Base-by-base conservation (phyloP, 2,797 vertebrate genomes). In the Telmatherina bonti region DNA sequence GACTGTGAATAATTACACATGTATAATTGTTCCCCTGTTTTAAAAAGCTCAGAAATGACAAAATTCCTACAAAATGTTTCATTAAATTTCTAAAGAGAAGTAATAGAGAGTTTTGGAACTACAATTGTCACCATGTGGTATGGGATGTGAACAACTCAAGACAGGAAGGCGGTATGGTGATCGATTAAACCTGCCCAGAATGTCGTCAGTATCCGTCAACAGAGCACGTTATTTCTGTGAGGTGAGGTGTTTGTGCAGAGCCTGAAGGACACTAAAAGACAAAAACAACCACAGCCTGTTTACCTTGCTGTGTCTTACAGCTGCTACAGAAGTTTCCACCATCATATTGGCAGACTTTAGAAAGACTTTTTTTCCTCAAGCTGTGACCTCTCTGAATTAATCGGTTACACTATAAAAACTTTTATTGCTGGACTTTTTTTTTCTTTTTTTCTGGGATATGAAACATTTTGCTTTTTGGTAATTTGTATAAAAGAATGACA, bases 141-240 rank as follows among this genome's bases (percentile, higher is more conserved):
- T 43, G 16, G 5, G 36, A 59, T 22, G 22, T 59, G 59, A 36
- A 31, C 41, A 24, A 49, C n/a, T 26, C 52, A n/a, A 29, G 45
- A 27, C 18, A 56, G 30, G 5, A 54, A 47, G 41, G 18, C 18
- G 47, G 38, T 33, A 26, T 31, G 27, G 41, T 8, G 29, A 43
- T 54, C 53, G 29, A 64, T 72, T 57, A 57, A 70, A 70, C 18
- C 35, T 69, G 47, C 36, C 35, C 35, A 54, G 57, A 45, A 51
- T 16, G 12, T 43, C 33, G 26, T 15, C 9, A 8, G 58, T 54
- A 16, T 11, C 43, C 43, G 57, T 45, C 53, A 33, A 47, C 38
- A 53, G 30, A 43, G n/a, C 67, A 54, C 22, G 26, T 13, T n/a
- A 31, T 70, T 30, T 62, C 58, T 70, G 30, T 49, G 35, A 35